Evolutionary conservation across 2,888 invertebrate genomes (phyloP).

Genomic region (Argyresthia albistria): DNA sequence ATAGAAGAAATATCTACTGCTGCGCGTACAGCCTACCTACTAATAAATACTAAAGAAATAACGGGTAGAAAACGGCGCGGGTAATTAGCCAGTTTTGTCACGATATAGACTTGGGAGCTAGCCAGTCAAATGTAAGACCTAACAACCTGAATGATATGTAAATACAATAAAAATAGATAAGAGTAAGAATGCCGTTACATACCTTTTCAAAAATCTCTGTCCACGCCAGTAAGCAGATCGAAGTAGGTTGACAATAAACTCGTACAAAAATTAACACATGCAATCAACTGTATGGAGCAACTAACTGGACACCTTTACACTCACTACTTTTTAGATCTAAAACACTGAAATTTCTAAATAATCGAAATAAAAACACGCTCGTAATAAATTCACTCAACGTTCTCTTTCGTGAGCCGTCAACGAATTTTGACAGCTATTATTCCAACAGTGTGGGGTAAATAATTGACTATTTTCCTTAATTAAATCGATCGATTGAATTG

Average conservation of each 20-base stretch:
- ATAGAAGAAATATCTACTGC: too few species aligned
- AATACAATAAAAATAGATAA: too few species aligned
- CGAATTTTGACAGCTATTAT: slow-evolving; percentile 19
- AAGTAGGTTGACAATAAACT: slow-evolving; percentile 45
- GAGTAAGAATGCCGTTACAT: neutral
- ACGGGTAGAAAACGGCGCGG: too few species aligned
- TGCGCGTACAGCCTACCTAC: too few species aligned
- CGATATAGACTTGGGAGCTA: too few species aligned
- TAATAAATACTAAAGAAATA: too few species aligned
- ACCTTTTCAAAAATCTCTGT: slow-evolving; percentile 57
- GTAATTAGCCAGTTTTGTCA: too few species aligned
- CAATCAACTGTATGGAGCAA: neutral
- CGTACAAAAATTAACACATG: slow-evolving; percentile 33
- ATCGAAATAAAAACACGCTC: slow-evolving; percentile 40
- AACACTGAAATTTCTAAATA: slow-evolving; percentile 2
- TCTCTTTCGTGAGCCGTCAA: slow-evolving; percentile 9
- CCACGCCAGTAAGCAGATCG: slow-evolving; percentile 53
- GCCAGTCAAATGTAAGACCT: too few species aligned
- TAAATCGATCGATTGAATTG: too few species aligned
- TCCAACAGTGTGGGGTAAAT: too few species aligned
- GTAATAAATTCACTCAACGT: slow-evolving; percentile 18
- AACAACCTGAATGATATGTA: too few species aligned
- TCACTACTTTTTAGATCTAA: neutral
- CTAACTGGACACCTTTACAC: neutral
- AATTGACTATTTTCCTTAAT: too few species aligned